Base-by-base conservation (phyloP, 2,113 vertebrate genomes). In the Lucifuga dentata region DNA sequence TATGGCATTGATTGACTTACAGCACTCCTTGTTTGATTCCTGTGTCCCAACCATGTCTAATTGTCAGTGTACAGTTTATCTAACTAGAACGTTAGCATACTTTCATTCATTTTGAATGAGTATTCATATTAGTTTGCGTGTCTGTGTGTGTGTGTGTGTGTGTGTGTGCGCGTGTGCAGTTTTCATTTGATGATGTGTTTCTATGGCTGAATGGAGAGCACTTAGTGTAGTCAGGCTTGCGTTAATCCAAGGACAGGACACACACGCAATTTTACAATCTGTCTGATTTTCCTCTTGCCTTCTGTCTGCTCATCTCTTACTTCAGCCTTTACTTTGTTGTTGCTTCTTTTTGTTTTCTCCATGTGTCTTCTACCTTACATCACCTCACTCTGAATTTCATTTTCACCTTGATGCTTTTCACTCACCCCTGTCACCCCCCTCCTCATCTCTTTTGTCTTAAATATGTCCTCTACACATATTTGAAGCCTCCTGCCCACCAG, bases 401-500 rank as follows among this genome's bases (percentile, higher is more conserved):
- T 16, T 29, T 29, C 3, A n/a, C n/a, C n/a, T n/a, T n/a, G n/a
- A n/a, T n/a, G n/a, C n/a, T n/a, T n/a, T n/a, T n/a, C n/a, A n/a
- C n/a, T n/a, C n/a, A 41, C 35, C 13, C 35, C n/a, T 29, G 20
- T 57, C 19, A 9, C 26, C 26, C 26, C 26, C 45, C 32, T 26
- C 11, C 1, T n/a, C 45, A 11, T 83, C 77, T 40, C 21, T 69
- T 60, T 84, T 1, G 7, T 74, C 59, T 77, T 59, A 45, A 72
- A 73, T 51, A 65, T 58, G 58, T 58, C 16, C 7, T 55, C 32
- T 60, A 50, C 76, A 32, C 70, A 84, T 84, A 84, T 78, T 76
- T 76, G 24, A 88, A 78, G 73, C 51, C 61, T 38, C 17, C 44
- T 65, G 63, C 16, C 44, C 36, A 62, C 40, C 56, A 48, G 43